Base-by-base conservation (phyloP, 2,113 vertebrate genomes). In the Patagioenas fasciata region DNA sequence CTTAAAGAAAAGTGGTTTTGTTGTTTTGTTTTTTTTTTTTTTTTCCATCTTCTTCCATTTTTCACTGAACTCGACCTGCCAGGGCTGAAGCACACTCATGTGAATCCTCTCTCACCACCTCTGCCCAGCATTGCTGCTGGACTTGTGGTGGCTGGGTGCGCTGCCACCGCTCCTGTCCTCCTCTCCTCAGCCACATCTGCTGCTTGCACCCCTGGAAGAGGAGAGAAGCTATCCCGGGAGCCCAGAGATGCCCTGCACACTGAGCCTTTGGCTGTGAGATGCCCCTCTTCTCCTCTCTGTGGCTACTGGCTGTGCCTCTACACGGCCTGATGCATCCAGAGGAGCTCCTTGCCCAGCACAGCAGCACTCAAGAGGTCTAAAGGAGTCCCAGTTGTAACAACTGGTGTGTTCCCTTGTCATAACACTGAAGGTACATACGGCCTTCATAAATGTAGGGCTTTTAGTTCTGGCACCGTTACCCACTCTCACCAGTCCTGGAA, bases 391-490 rank as follows among this genome's bases (percentile, higher is more conserved):
- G 81, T 79, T 78, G 17, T 73, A 65, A 32, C 44, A 71, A 24
- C 50, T 8, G 28, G 28, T 40, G 77, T 20, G 20, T 60, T 69
- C 61, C 16, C 26, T 47, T 88, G 24, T 84, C 84, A 44, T 58
- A 61, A 67, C 69, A 36, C 32, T 74, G 56, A 73, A 84, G 84
- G 61, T 64, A 66, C 0, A 0, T 47, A 32, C 4, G 26, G 48
- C 15, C 38, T 75, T 87, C 57, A 61, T 25, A 69, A 72, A 81
- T 31, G 36, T 23, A 50, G 31, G 58, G 42, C 25, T 91, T 19
- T 86, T 89, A 81, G 85, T 97, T 67, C 83, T 91, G 89, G 58
- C 81, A 58, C 36, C 32, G 54, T 10, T 80, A 92, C 44, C n/a
- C 23, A 28, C 36, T 83, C 28, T 91, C 84, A 89, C 17, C 74